These are phyloP conservation scores for Synergus umbraculus DNA, from an alignment of 2,888 invertebrate species.

Conservation along the genomic window DNA sequence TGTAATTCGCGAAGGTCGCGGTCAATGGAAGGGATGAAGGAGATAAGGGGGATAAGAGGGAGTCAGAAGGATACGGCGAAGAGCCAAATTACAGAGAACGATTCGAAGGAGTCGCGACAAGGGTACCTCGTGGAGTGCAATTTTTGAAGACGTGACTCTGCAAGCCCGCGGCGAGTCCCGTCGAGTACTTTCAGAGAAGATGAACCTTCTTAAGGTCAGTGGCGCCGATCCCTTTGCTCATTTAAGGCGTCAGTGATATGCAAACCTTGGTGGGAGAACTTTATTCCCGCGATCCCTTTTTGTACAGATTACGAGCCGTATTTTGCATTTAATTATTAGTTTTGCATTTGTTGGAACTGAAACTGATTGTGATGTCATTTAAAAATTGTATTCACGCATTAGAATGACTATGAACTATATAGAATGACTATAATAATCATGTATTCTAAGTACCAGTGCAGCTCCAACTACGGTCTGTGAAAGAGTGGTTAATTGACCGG, in stretches of 20 bases:
- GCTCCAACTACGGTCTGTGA: conserved; percentile 45
- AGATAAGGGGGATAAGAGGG: conserved; percentile 19
- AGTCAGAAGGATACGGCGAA: conserved; percentile 51
- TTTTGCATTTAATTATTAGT: no score
- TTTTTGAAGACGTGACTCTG: conserved; percentile 68
- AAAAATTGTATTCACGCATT: neutral
- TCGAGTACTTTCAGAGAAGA: conserved; percentile 50
- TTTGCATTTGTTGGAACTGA: no score
- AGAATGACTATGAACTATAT: neutral
- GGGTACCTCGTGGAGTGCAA: conserved; percentile 62
- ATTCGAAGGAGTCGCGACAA: conserved; percentile 62
- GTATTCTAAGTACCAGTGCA: neutral
- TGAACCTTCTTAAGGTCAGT: conserved; percentile 42
- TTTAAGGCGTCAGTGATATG: conserved; percentile 26
- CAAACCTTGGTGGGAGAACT: neutral
- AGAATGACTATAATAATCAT: neutral
- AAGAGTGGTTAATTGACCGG: conserved; percentile 52
- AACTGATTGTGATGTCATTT: no score
- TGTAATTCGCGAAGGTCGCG: conserved; percentile 57
- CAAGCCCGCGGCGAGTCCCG: conserved; percentile 49
- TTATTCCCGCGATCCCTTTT: neutral
- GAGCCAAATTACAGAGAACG: conserved; percentile 63
- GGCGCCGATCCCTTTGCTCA: conserved; percentile 24
- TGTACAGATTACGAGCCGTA: neutral
- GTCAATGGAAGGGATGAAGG: conserved; percentile 36